A percentile compares a stretch with the other conserved stretches of the same genome.
Conservation (phyloP, 2,113 vertebrate genomes). For the Martes martes region DNA sequence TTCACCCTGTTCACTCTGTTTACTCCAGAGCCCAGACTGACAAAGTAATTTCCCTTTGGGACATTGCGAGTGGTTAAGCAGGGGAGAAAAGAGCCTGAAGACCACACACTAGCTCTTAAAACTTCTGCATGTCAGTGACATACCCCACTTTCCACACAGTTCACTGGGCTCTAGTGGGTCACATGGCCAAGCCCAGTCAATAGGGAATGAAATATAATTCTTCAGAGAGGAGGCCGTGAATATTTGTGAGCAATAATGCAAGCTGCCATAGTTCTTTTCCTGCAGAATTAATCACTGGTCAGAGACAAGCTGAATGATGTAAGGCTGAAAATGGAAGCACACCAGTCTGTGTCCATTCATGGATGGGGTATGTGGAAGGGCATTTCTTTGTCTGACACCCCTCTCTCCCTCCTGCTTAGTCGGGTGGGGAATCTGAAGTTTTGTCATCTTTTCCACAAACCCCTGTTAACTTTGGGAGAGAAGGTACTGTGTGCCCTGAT, state of each 20-base stretch:
- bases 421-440: neutral
- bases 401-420: slow-evolving; percentile 20
- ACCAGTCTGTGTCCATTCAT: neutral
- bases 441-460: slow-evolving; percentile 41
- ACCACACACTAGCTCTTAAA: neutral
- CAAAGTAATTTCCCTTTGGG: neutral
- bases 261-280: neutral
- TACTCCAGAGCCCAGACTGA: neutral
- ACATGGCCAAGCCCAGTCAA: neutral
- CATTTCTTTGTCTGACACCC: neutral
- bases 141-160: neutral
- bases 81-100: neutral
- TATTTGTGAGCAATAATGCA: neutral
- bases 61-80: neutral
- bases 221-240: neutral
- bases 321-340: slow-evolving; percentile 1
- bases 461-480: slow-evolving; percentile 70
- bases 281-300: neutral
- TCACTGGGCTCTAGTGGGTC: neutral
- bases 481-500: slow-evolving; percentile 61
- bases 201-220: neutral
- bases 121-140: neutral
- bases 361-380: neutral
- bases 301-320: slow-evolving; percentile 19
- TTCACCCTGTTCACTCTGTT: neutral